Conservation (phyloP, 2,888 invertebrate species). For the Thumatha senex region DNA sequence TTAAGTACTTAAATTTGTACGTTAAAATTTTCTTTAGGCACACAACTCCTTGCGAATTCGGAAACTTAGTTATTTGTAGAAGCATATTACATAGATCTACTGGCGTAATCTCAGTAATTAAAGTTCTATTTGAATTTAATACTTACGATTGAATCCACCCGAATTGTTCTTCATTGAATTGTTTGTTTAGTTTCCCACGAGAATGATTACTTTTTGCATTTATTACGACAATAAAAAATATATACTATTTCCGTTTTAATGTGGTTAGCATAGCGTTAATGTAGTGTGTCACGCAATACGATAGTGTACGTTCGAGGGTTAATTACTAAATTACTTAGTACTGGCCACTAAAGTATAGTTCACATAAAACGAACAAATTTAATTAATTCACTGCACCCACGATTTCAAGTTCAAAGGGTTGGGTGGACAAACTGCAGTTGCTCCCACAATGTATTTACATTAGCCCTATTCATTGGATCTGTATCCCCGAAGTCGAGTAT, state of each 20-base stretch:
- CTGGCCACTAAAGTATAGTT: conserved; percentile 16
- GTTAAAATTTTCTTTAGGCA: conserved; percentile 3
- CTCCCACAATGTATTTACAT: too few relatives aligned
- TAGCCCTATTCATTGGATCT: too few relatives aligned
- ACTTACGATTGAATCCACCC: conserved; percentile 19
- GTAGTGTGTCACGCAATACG: conserved; percentile 43
- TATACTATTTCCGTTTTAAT: conserved; percentile 47
- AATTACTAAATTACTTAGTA: conserved; percentile 16
- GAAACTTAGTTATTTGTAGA: not conserved
- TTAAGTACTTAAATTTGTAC: conserved; percentile 8
- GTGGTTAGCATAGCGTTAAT: conserved; percentile 29
- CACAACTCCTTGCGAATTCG: not conserved
- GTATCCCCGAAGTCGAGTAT: too few relatives aligned
- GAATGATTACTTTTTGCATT: conserved; percentile 46
- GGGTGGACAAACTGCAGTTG: too few relatives aligned
- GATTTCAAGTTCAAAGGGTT: too few relatives aligned
- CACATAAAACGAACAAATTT: not conserved
- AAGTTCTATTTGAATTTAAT: conserved; percentile 25
- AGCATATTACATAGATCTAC: not conserved
- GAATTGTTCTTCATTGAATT: conserved; percentile 29
- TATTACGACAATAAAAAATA: conserved; percentile 37
- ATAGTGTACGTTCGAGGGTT: conserved; percentile 17
- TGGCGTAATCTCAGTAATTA: conserved; percentile 13
- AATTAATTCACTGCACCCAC: too few relatives aligned
- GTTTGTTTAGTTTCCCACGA: conserved; percentile 40